Conservation (phyloP, 2,888 invertebrate genomes). For the Hipparchia semele region DNA sequence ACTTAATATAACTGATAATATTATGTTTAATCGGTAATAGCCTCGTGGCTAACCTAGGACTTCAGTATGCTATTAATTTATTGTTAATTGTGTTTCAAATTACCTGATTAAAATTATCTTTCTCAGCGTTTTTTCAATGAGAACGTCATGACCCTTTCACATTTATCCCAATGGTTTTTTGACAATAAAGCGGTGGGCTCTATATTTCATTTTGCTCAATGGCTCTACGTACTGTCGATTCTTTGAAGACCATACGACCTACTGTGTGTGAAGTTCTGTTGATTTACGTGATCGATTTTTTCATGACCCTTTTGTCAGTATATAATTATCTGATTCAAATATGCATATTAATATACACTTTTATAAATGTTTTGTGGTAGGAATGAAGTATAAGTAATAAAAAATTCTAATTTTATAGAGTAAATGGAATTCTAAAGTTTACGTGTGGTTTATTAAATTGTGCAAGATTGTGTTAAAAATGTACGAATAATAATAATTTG, state of each 20-base stretch:
- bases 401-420: not conserved
- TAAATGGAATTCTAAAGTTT: not conserved
- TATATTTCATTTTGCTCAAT: too few species aligned
- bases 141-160: too few species aligned
- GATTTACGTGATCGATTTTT: conserved; percentile 17
- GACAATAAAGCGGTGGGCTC: too few species aligned
- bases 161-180: too few species aligned
- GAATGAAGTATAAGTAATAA: too few species aligned
- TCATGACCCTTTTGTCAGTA: not conserved
- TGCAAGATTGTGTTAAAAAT: not conserved
- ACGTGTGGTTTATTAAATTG: not conserved
- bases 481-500: not conserved
- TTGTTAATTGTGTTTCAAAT: not conserved
- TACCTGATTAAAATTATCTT: not conserved
- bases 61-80: too few species aligned
- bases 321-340: not conserved
- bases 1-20: too few species aligned
- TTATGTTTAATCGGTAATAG: too few species aligned
- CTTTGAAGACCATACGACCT: not conserved
- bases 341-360: not conserved
- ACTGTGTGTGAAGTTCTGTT: not conserved
- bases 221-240: not conserved
- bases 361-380: not conserved
- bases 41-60: too few species aligned
- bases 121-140: too few species aligned